Conservation (phyloP, 2,888 invertebrate genomes). For the Icerya purchasi region DNA sequence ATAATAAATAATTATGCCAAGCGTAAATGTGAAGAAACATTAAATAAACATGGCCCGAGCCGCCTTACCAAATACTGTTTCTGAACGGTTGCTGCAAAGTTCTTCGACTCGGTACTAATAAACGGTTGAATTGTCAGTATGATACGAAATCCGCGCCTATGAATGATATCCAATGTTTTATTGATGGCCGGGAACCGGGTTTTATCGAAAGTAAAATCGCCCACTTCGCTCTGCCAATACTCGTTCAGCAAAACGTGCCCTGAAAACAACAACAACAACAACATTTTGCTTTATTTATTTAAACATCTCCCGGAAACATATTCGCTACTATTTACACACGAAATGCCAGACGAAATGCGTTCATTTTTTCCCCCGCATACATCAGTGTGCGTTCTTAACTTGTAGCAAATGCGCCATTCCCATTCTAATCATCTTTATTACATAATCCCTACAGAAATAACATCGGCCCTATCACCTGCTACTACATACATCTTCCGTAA, state of each 20-base stretch:
- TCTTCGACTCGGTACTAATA: slow-evolving; percentile 62
- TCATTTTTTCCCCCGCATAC: too few relatives aligned
- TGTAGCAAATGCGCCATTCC: too few relatives aligned
- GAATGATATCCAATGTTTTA: slow-evolving; percentile 55
- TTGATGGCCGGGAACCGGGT: slow-evolving; percentile 54
- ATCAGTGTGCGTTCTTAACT: too few relatives aligned
- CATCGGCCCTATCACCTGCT: too few relatives aligned
- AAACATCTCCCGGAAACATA: not conserved
- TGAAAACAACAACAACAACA: slow-evolving; percentile 7
- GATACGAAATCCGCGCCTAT: slow-evolving; percentile 64
- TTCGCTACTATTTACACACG: not conserved
- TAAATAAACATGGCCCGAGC: too few relatives aligned
- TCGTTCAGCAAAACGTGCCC: slow-evolving; percentile 26
- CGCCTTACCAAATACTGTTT: slow-evolving; percentile 44
- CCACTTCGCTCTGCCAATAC: slow-evolving; percentile 26
- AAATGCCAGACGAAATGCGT: not conserved
- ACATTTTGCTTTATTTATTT: too few relatives aligned
- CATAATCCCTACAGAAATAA: too few relatives aligned
- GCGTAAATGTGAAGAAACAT: too few relatives aligned
- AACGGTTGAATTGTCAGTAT: slow-evolving; percentile 79
- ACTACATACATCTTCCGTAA: too few relatives aligned
- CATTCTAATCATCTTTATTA: too few relatives aligned
- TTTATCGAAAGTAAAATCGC: slow-evolving; percentile 65
- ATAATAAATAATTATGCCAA: too few relatives aligned
- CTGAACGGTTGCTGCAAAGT: slow-evolving; percentile 58